Evolutionary conservation across 2,113 vertebrate species (phyloP).

Genomic region (Canis aureus): DNA sequence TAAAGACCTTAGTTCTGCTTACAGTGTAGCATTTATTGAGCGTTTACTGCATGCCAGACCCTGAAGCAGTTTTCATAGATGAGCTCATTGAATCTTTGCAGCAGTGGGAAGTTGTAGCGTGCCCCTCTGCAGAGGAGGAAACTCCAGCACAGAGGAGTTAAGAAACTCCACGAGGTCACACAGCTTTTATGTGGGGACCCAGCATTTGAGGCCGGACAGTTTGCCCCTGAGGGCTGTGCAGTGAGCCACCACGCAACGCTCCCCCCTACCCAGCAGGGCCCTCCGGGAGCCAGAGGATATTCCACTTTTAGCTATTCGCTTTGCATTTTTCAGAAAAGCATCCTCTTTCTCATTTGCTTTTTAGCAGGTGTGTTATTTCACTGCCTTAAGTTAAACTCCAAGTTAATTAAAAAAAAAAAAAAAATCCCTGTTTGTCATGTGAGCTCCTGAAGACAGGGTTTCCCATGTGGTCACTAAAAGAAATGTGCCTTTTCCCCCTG

Average conservation of each 20-base stretch:
- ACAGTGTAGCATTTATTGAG: neutral
- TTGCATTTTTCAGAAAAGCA: neutral
- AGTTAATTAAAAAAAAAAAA: neutral
- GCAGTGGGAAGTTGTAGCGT: neutral
- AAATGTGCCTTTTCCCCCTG: neutral
- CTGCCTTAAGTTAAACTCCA: neutral
- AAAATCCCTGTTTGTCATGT: neutral
- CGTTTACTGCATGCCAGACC: neutral
- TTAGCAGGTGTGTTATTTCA: neutral
- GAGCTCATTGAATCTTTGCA: neutral
- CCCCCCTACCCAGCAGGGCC: neutral
- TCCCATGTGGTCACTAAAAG: neutral
- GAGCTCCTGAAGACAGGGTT: neutral
- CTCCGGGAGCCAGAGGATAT: neutral
- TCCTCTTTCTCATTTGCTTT: neutral
- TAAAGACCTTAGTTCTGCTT: neutral
- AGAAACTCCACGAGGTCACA: neutral
- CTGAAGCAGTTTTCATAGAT: accelerated
- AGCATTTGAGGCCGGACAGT: neutral
- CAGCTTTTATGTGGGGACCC: neutral
- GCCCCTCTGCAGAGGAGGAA: neutral
- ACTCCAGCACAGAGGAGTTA: neutral
- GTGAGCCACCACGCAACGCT: neutral
- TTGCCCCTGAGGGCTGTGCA: neutral
- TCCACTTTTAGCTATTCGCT: neutral